Evolutionary conservation across 2,797 vertebrate species (phyloP).

Genomic region (Sebastes baramenuke): DNA sequence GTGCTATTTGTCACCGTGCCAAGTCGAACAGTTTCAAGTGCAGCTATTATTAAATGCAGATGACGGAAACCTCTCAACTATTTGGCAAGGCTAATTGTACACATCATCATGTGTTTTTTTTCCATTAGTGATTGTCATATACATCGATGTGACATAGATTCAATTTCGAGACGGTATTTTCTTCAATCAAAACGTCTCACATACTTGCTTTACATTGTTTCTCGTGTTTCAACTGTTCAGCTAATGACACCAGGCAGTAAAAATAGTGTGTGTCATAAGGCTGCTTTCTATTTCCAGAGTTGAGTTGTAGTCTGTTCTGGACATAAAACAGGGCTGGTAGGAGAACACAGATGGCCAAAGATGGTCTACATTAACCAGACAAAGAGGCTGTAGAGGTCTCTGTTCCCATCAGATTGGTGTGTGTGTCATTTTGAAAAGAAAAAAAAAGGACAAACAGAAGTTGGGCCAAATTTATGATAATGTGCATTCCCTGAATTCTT

Average conservation of each 20-base stretch:
- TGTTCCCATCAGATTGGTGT: conserved; percentile 43
- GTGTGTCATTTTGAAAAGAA: neutral
- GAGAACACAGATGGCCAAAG: conserved; percentile 54
- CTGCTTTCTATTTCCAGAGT: conserved; percentile 64
- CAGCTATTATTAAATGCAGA: conserved; percentile 66
- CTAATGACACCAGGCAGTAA: conserved; percentile 50
- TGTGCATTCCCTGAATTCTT: conserved; percentile 52
- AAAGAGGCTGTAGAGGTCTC: conserved; percentile 8
- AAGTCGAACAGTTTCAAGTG: conserved; percentile 54
- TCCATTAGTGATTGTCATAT: neutral
- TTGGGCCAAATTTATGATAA: conserved; percentile 41
- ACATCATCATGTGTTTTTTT: neutral
- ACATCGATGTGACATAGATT: neutral
- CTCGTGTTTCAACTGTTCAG: conserved; percentile 28
- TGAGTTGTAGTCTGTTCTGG: conserved; percentile 47
- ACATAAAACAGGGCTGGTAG: conserved; percentile 40
- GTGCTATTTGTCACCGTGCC: conserved; percentile 48
- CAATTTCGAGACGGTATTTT: neutral
- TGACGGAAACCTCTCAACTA: conserved; percentile 42
- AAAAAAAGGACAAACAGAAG: conserved; percentile 11
- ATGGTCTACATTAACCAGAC: conserved; percentile 51
- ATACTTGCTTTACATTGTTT: conserved; percentile 31
- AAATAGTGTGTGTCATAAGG: conserved; percentile 59
- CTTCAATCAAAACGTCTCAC: neutral
- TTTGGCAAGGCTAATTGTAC: conserved; percentile 35